phyloP scores from a whole-genome alignment of 2,797 vertebrate genomes.

The Psittacula echo region DNA sequence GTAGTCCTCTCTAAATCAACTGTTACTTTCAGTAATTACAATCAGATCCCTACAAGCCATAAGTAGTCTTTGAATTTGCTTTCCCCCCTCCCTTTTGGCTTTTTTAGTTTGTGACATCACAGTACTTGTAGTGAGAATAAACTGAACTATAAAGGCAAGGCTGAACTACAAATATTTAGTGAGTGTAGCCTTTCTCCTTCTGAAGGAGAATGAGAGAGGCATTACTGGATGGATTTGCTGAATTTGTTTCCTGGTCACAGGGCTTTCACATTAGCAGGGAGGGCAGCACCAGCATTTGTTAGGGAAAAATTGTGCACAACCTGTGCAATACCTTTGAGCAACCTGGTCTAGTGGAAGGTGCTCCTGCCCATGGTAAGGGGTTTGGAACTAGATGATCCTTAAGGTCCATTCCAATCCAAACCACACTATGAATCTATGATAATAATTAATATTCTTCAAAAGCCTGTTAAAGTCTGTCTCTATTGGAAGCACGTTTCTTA shows the following conservation, averaged over 20 bases:
- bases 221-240: neutral
- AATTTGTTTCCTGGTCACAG: neutral
- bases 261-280: neutral
- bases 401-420: too few species aligned
- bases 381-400: too few species aligned
- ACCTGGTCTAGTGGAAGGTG: too few species aligned
- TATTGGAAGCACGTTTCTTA: neutral
- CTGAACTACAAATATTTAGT: neutral
- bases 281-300: neutral
- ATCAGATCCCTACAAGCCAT: neutral
- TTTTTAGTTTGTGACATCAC: neutral
- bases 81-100: rapidly evolving
- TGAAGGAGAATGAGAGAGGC: neutral
- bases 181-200: neutral
- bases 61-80: neutral
- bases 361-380: too few species aligned
- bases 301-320: neutral
- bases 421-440: too few species aligned
- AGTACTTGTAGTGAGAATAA: neutral
- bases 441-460: neutral
- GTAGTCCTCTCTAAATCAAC: neutral
- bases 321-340: too few species aligned
- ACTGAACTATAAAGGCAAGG: neutral
- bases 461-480: neutral
- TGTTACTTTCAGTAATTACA: neutral